Base-by-base conservation (phyloP, 1,140 invertebrate species). In the Protaetia brevitarsis region DNA sequence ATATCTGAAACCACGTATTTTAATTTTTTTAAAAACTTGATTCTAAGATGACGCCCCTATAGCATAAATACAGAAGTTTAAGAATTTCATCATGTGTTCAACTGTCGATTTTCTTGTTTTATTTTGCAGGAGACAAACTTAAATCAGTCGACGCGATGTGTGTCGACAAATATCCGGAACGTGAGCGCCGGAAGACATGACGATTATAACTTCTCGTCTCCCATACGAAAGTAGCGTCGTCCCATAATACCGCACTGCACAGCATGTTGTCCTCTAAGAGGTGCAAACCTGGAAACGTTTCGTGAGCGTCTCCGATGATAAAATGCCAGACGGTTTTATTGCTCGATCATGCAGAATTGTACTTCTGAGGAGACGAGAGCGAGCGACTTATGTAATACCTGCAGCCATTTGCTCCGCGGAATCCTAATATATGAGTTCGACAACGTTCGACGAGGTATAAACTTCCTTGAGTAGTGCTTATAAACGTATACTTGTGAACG, bases 121-220 rank as follows among this genome's bases (percentile, higher is more conserved):
- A 51, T 16, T 51, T 51, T 51, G 3, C 19, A 19, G 41, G 8
- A 23, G n/a, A n/a, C n/a, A 51, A 51, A 51, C 41, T 51, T 51
- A 51, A 51, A 51, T 51, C 41, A 51, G 41, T 51, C 41, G 13
- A 7, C 13, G 41, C 41, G 41, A 6, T 34, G 13, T 34, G 41
- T 51, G 41, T 23, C 41, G 41, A 51, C 41, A 51, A 51, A 51
- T 51, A 51, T 51, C 41, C 41, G 13, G 26, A 51, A 51, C 41
- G 41, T 51, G 41, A 51, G 41, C 10, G 19, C 8, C 26, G 19
- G 26, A 51, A 51, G 41, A 51, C 11, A 23, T 23, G 7, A 23
- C 41, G 41, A 51, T 51, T 51, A 51, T 51, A 51, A 51, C 19
- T 51, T 51, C 21, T 51, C 16, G 41, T 51, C 41, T 16, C 19